Evolutionary conservation across 2,797 vertebrate genomes (phyloP), one percentile per base, ranked within the genome.

Genomic region (Forpus xanthops): DNA sequence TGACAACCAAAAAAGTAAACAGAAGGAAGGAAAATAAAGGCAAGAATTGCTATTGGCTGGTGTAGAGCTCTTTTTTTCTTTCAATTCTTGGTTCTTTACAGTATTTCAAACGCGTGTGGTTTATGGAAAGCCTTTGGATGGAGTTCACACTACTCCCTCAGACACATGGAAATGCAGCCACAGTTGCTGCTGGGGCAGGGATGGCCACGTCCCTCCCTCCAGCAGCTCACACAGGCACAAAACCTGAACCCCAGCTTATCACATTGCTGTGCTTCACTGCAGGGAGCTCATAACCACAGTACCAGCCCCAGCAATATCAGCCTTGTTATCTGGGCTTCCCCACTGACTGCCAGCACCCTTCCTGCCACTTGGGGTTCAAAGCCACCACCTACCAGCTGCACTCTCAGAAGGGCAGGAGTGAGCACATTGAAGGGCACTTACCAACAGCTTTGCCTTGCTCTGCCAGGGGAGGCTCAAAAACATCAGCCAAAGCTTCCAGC

Each of bases 11-110:
- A 82, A 78, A 52, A 11, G 31, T 28, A 66, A 20, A 12, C 10
- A 30, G 16, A 72, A 27, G 62, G 67, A 71, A 91, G 84, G 85
- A 88, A 92, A 97, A 97, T 94, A 97, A 97, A 96, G 74, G 41
- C 85, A 90, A 94, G 50, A 90, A 79, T 67, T 96, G 80, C 47
- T 95, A 90, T 47, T 90, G 60, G 35, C 64, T 76, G 52, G 60
- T 85, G 91, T 87, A 77, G 45, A 31, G 64, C 44, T 90, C 66
- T 71, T 9, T 85, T 60, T 86, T 74, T 8, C 45, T 56, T 45
- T 27, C 53, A 79, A 4, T 9, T 61, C 28, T 53, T 37, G 8
- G 23, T 31, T 80, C 37, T 62, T 65, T 23, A 5, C 5, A 37
- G 20, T 5, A n/a, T 27, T 71, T 72, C 61, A 61, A 12, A 78